Percentiles rank a stretch among this genome's conserved stretches.
Conservation (phyloP, 2,888 invertebrate species). For the Ctenicera cuprea region DNA sequence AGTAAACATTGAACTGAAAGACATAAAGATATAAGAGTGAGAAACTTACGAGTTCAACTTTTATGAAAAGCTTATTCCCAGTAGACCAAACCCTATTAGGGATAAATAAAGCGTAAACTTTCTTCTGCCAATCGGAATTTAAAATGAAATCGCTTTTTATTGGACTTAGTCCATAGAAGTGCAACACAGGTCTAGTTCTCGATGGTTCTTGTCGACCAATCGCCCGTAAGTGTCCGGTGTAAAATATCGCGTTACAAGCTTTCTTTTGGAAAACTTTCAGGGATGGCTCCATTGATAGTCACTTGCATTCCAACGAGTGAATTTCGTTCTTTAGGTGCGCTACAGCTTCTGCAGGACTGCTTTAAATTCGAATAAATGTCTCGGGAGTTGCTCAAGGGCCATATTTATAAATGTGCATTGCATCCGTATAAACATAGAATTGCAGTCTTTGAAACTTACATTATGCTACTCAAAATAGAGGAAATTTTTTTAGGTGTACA, state of each 20-base stretch:
- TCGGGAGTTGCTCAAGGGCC: background rate
- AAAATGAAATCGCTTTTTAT: conserved; percentile 42
- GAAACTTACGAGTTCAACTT: conserved; percentile 27
- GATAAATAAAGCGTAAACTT: conserved; percentile 29
- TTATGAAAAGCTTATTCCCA: conserved; percentile 31
- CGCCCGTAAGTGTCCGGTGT: conserved; percentile 19
- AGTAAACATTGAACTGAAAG: background rate
- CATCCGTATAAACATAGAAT: background rate
- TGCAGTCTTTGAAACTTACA: too few species aligned
- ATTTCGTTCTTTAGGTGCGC: conserved; percentile 2
- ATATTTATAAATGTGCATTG: conserved; percentile 13
- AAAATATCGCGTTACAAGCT: conserved; percentile 28
- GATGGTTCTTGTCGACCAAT: conserved; percentile 17
- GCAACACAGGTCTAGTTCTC: conserved; percentile 8
- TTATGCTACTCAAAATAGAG: too few species aligned
- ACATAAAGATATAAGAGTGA: background rate
- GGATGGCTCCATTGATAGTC: conserved; percentile 13
- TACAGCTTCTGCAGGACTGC: conserved; percentile 4
- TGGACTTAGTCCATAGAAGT: conserved; percentile 25
- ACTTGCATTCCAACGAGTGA: conserved; percentile 21
- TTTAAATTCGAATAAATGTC: conserved; percentile 32
- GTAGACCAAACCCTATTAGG: conserved; percentile 22
- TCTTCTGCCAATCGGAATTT: conserved; percentile 34
- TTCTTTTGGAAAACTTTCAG: conserved; percentile 18
- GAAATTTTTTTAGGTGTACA: too few species aligned